Conservation (phyloP, 2,797 vertebrate species). For the Acipenser transmontanus region DNA sequence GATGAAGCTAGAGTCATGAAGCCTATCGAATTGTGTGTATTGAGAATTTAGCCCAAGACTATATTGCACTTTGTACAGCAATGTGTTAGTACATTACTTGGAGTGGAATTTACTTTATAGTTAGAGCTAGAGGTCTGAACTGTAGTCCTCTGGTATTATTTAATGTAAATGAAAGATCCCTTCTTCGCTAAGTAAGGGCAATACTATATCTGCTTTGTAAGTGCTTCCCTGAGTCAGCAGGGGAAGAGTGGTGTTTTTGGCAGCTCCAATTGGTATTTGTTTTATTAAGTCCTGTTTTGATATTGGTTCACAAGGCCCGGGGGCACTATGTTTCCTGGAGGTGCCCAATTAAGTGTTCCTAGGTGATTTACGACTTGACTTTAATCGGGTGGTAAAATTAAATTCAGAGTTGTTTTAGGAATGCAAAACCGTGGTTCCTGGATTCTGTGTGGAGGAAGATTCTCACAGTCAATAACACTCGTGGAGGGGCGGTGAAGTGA, state of each 20-base stretch:
- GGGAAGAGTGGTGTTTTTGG: too few relatives aligned
- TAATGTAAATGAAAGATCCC: too few relatives aligned
- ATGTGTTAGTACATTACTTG: too few relatives aligned
- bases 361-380: constrained; percentile 57
- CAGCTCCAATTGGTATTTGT: constrained; percentile 14
- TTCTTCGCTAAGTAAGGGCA: too few relatives aligned
- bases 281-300: constrained; percentile 37
- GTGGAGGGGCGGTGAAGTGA: not conserved
- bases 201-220: constrained; percentile 31
- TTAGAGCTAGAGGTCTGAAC: too few relatives aligned
- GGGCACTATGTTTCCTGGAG: constrained; percentile 39
- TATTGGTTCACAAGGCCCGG: constrained; percentile 40
- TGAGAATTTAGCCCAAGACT: too few relatives aligned
- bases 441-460: constrained; percentile 58
- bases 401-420: constrained; percentile 63
- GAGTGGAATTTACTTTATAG: too few relatives aligned
- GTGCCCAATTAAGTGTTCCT: constrained; percentile 24
- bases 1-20: too few relatives aligned
- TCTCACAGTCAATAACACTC: constrained; percentile 56
- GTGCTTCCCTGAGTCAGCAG: constrained; percentile 30
- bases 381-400: constrained; percentile 74
- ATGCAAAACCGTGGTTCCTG: constrained; percentile 56
- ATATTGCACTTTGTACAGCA: too few relatives aligned
- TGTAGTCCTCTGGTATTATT: too few relatives aligned
- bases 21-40: too few relatives aligned